A percentile compares a stretch with the other conserved stretches of the same genome.
Conservation (phyloP, 2,797 vertebrate genomes). For the Morus bassanus region DNA sequence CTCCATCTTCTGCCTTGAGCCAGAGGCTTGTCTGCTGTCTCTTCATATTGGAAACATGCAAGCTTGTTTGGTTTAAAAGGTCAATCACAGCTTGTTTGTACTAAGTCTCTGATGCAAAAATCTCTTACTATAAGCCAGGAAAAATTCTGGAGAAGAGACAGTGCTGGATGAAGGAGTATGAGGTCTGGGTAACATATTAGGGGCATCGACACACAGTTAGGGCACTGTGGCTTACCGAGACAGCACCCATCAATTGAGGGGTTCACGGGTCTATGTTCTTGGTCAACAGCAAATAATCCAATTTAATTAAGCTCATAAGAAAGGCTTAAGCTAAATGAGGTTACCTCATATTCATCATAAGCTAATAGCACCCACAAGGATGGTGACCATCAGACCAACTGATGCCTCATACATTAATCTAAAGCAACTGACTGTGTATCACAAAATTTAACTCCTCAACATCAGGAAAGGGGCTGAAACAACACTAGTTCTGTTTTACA, state of each 20-base stretch:
- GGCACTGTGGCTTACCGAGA: neutral
- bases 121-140: constrained; percentile 6
- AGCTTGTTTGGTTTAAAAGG: constrained; percentile 72
- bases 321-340: neutral
- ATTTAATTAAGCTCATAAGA: neutral
- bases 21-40: constrained; percentile 62
- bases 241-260: neutral
- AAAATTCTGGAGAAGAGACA: neutral
- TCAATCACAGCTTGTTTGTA: constrained; percentile 66
- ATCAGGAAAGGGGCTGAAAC: neutral
- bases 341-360: neutral
- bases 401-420: neutral
- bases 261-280: neutral
- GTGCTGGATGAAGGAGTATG: neutral
- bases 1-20: constrained; percentile 66
- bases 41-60: constrained; percentile 60
- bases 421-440: neutral
- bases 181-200: neutral
- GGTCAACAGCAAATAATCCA: neutral
- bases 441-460: neutral
- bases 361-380: neutral
- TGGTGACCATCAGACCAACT: neutral
- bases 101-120: constrained; percentile 47
- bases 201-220: neutral
- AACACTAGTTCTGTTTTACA: neutral